These are phyloP conservation scores for Seira sanloemensis DNA, from an alignment of 2,888 invertebrate species.

Conservation along the genomic window DNA sequence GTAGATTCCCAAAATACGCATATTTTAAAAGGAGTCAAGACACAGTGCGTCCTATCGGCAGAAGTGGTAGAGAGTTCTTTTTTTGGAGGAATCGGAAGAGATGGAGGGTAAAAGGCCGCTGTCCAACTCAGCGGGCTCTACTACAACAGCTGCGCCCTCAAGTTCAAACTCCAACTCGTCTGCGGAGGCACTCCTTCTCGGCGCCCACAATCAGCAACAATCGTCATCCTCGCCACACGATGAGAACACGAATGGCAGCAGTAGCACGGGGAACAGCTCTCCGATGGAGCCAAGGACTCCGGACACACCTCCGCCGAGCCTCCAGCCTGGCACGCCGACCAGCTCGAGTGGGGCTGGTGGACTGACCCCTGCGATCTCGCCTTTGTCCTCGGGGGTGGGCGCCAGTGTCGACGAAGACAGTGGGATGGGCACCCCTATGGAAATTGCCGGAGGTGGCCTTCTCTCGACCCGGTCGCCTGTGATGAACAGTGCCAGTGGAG, in stretches of 20 bases:
- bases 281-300: constrained; percentile 24
- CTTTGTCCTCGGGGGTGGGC: not conserved
- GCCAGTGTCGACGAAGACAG: not conserved
- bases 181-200: not conserved
- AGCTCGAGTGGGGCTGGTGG: not conserved
- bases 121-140: constrained; percentile 6
- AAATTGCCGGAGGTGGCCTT: constrained; percentile 17
- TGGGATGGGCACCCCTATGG: constrained; percentile 23
- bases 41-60: not conserved
- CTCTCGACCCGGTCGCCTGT: too few relatives aligned
- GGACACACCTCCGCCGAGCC: constrained; percentile 21
- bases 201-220: not conserved
- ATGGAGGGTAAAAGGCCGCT: constrained; percentile 35
- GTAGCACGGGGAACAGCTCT: constrained; percentile 17
- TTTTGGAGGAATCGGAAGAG: not conserved
- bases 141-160: constrained; percentile 23
- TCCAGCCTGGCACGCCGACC: not conserved
- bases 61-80: not conserved
- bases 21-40: not conserved
- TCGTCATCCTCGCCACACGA: too few relatives aligned
- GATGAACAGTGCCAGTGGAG: constrained; percentile 2
- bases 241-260: not conserved
- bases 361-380: not conserved
- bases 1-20: not conserved
- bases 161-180: too few relatives aligned